Evolutionary conservation across 2,113 vertebrate genomes (phyloP).

Genomic region (Podarcis raffonei): DNA sequence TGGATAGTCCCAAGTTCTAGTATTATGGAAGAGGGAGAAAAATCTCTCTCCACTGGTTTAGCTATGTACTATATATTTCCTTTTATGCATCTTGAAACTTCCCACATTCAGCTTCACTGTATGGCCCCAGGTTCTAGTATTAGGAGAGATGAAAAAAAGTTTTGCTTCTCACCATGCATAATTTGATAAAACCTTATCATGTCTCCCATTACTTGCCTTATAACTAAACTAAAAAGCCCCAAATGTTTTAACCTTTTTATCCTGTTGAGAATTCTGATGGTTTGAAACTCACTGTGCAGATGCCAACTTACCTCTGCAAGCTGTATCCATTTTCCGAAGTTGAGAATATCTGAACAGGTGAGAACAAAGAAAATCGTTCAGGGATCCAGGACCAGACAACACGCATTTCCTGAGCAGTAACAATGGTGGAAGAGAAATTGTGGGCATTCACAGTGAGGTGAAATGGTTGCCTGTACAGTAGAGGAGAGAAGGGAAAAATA

Average conservation of each 20-base stretch:
- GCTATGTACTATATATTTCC: too few species aligned
- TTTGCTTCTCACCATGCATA: too few species aligned
- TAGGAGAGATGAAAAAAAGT: too few species aligned
- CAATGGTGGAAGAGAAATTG: constrained; percentile 79
- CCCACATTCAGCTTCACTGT: too few species aligned
- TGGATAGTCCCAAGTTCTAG: too few species aligned
- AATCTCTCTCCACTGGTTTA: too few species aligned
- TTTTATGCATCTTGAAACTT: too few species aligned
- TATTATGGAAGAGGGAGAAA: too few species aligned
- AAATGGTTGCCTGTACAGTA: constrained; percentile 67
- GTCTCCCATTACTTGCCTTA: too few species aligned
- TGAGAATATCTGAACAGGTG: constrained; percentile 80
- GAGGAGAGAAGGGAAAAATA: background rate
- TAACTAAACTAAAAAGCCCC: background rate
- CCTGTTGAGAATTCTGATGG: fast-evolving
- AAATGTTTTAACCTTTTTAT: background rate
- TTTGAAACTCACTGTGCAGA: fast-evolving
- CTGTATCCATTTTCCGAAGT: constrained; percentile 78
- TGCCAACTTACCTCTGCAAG: constrained; percentile 77
- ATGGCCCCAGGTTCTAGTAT: too few species aligned
- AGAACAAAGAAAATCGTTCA: constrained; percentile 85
- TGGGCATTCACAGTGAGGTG: constrained; percentile 80
- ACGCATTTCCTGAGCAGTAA: constrained; percentile 84
- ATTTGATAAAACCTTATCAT: too few species aligned
- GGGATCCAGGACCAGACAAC: constrained; percentile 91